Evolutionary conservation across 1,140 invertebrate species (phyloP).

Genomic region (Ganaspis sp.): DNA sequence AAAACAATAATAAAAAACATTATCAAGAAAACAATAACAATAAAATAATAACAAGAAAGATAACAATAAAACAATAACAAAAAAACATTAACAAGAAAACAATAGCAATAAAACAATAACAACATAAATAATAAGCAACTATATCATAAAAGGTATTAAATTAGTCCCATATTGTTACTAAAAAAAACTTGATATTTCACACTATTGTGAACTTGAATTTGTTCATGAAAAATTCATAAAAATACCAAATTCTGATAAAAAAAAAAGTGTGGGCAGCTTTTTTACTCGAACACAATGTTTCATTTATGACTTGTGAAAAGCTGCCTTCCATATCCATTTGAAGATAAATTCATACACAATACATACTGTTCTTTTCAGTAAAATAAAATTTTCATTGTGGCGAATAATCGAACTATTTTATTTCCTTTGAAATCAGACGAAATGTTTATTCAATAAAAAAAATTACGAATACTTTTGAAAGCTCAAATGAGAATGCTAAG

Average conservation of each 20-base stretch:
- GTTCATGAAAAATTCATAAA: slow-evolving; percentile 30
- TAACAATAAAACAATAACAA: too few relatives aligned
- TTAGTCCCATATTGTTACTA: not conserved
- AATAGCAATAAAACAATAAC: too few relatives aligned
- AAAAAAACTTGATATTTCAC: not conserved
- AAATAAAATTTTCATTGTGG: slow-evolving; percentile 14
- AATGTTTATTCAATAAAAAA: slow-evolving; percentile 15
- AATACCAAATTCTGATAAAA: slow-evolving; percentile 12
- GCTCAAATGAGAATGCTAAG: not conserved
- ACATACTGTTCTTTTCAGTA: slow-evolving; percentile 4
- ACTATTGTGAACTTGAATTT: slow-evolving; percentile 4
- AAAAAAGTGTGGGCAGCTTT: not conserved
- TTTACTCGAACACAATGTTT: not conserved
- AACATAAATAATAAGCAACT: not conserved
- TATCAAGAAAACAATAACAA: too few relatives aligned
- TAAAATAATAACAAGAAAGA: too few relatives aligned
- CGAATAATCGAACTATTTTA: not conserved
- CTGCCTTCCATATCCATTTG: slow-evolving; percentile 3
- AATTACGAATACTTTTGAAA: not conserved
- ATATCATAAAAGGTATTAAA: not conserved
- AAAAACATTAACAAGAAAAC: too few relatives aligned
- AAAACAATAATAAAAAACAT: too few relatives aligned
- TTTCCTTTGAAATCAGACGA: slow-evolving; percentile 14
- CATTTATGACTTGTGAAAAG: slow-evolving; percentile 18
- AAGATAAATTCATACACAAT: slow-evolving; percentile 5